Evolutionary conservation across 2,797 vertebrate species (phyloP).

Genomic region (Oreochromis mossambicus): DNA sequence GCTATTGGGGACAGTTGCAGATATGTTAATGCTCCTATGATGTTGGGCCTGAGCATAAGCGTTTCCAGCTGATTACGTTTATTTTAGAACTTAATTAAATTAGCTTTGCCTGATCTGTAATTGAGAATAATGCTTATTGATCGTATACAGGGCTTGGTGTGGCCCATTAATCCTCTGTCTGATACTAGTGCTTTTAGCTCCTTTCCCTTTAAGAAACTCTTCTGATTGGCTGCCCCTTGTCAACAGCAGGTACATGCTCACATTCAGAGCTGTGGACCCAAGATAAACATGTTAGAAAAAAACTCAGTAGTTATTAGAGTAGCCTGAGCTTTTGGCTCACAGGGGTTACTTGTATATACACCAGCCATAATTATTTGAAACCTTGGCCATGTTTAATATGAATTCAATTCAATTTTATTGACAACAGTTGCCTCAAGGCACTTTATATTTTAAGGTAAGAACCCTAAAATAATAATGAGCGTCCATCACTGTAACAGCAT

Average conservation of each 20-base stretch:
- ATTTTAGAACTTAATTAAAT: not conserved
- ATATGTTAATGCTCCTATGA: not conserved
- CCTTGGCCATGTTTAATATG: not conserved
- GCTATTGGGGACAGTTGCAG: not conserved
- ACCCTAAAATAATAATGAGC: not conserved
- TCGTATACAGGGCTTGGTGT: not conserved
- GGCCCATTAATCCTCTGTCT: not conserved
- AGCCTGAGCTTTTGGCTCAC: not conserved
- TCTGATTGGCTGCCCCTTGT: not conserved
- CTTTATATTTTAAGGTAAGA: not conserved
- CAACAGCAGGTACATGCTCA: not conserved
- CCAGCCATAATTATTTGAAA: not conserved
- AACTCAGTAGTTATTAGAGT: not conserved
- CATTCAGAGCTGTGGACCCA: not conserved
- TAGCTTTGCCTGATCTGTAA: not conserved
- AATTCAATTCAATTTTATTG: not conserved
- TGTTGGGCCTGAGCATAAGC: accelerated
- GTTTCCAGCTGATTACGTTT: not conserved
- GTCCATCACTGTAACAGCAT: not conserved
- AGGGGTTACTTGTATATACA: not conserved
- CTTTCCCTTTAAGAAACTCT: not conserved
- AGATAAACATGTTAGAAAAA: not conserved
- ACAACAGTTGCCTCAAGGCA: not conserved
- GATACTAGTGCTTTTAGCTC: not conserved
- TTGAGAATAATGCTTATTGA: not conserved